phyloP scores from a whole-genome alignment of 2,888 invertebrate species.

The Suillia variegata region DNA sequence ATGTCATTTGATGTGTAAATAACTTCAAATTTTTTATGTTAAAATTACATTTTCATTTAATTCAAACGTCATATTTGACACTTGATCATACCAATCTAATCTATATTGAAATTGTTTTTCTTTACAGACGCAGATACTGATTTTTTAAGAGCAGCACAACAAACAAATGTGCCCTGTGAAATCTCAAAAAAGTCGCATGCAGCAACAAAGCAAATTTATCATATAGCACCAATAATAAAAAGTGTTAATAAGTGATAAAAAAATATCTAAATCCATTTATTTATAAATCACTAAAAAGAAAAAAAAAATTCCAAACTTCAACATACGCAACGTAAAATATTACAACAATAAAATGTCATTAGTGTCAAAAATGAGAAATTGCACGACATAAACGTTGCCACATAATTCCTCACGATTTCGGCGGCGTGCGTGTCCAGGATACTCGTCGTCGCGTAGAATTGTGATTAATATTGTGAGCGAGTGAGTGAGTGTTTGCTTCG shows the following conservation, averaged over 20 bases:
- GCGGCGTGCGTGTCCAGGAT: too few relatives aligned
- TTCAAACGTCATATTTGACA: too few relatives aligned
- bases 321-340: background rate
- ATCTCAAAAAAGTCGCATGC: background rate
- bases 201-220: constrained; percentile 10
- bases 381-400: constrained; percentile 28
- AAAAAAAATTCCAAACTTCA: constrained; percentile 19
- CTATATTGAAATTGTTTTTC: too few relatives aligned
- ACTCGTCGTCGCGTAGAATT: constrained; percentile 4
- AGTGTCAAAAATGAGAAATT: constrained; percentile 36
- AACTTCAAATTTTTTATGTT: too few relatives aligned
- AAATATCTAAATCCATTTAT: background rate
- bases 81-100: too few relatives aligned
- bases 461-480: constrained; percentile 18
- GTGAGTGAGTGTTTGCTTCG: background rate
- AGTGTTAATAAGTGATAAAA: background rate
- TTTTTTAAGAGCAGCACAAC: too few relatives aligned
- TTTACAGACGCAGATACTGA: too few relatives aligned
- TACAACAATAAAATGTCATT: constrained; percentile 34
- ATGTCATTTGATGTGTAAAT: too few relatives aligned
- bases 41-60: too few relatives aligned
- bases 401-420: constrained; percentile 19
- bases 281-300: too few relatives aligned
- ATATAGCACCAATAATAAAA: background rate
- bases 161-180: too few relatives aligned